Percentiles rank a stretch among this genome's conserved stretches.
Conservation (phyloP, 30 jellyfish, hydroid and myxozoan genomes). For the Aurelia sp. region DNA sequence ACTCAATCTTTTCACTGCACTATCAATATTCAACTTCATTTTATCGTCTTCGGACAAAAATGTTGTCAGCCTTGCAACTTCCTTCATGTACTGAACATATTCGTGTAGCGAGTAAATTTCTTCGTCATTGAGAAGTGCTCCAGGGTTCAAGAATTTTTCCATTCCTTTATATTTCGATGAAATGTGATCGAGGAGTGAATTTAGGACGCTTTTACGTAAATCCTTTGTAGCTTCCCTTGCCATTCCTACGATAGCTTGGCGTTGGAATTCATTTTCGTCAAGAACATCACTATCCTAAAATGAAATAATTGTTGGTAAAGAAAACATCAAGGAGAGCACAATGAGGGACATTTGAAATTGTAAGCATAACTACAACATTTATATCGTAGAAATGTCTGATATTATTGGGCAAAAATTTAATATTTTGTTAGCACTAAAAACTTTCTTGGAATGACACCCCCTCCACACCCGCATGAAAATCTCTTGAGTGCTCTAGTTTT, state of each 20-base stretch:
- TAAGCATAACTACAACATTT: too few species aligned
- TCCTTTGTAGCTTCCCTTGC: constrained; percentile 81
- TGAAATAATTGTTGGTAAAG: too few species aligned
- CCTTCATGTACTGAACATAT: constrained; percentile 75
- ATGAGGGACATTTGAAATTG: too few species aligned
- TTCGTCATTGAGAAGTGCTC: constrained; percentile 47
- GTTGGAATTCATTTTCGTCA: constrained; percentile 65
- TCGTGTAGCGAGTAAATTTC: constrained; percentile 58
- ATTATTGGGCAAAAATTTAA: too few species aligned
- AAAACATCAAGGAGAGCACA: too few species aligned
- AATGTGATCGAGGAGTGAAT: constrained; percentile 70
- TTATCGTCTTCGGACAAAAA: constrained; percentile 59
- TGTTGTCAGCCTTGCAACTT: constrained; percentile 64
- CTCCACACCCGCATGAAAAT: too few species aligned
- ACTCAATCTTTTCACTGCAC: constrained; percentile 72
- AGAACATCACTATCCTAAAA: constrained; percentile 66
- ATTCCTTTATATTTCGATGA: constrained; percentile 69
- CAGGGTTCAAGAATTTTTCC: constrained; percentile 73
- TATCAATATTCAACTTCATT: constrained; percentile 39
- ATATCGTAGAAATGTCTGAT: too few species aligned
- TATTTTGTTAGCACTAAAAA: too few species aligned
- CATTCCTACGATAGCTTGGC: constrained; percentile 63
- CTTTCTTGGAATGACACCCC: too few species aligned
- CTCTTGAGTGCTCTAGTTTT: too few species aligned
- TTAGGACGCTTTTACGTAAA: constrained; percentile 59